A percentile compares a stretch with the other conserved stretches of the same genome.
These are phyloP conservation scores for Hyposoter dolosus DNA, from an alignment of 2,888 invertebrate species.

Conservation along the genomic window DNA sequence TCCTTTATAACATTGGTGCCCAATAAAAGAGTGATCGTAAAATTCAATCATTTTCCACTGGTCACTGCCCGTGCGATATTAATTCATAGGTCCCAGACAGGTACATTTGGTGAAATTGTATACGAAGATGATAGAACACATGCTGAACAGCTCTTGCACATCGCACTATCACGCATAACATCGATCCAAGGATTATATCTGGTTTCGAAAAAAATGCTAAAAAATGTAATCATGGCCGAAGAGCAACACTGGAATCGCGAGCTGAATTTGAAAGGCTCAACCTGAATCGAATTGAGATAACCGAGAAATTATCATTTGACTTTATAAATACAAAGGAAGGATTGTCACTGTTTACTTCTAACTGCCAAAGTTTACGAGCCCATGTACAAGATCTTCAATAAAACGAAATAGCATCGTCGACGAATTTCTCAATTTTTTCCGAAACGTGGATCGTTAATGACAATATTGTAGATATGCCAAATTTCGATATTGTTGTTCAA, in stretches of 20 bases:
- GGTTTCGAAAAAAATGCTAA: neutral
- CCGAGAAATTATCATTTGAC: neutral
- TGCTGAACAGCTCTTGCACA: neutral
- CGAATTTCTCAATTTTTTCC: constrained; percentile 34
- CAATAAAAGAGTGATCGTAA: too few species aligned
- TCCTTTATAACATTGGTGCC: too few species aligned
- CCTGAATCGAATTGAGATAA: constrained; percentile 9
- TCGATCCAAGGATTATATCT: neutral
- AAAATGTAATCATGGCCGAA: neutral
- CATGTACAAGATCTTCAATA: constrained; percentile 27
- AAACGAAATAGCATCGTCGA: constrained; percentile 16
- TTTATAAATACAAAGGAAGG: constrained; percentile 30
- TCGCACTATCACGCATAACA: neutral
- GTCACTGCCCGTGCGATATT: too few species aligned
- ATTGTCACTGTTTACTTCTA: constrained; percentile 1
- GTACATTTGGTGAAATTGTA: neutral
- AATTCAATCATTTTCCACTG: too few species aligned
- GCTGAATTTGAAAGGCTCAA: constrained; percentile 21
- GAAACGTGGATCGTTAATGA: constrained; percentile 39
- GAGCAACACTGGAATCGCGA: constrained; percentile 6
- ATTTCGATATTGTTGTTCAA: constrained; percentile 36
- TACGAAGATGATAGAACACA: too few species aligned
- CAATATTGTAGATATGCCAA: constrained; percentile 14
- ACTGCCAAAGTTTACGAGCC: constrained; percentile 19
- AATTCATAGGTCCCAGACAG: neutral